phyloP scores from a whole-genome alignment of 2,888 invertebrate genomes.

The Amaurobius ferox region DNA sequence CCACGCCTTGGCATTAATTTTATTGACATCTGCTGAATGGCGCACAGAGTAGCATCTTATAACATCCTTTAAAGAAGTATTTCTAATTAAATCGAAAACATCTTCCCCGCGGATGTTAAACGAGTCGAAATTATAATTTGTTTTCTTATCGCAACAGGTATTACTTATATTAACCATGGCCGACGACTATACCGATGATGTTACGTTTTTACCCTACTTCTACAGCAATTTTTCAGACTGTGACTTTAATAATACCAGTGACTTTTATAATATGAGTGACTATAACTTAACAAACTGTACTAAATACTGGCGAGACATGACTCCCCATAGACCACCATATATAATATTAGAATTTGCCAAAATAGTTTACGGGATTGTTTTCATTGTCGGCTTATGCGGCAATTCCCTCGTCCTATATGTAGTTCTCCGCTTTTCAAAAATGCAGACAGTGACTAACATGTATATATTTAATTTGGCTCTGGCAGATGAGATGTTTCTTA shows the following conservation, averaged over 20 bases:
- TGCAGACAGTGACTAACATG: slow-evolving; percentile 96
- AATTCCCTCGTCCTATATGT: slow-evolving; percentile 94
- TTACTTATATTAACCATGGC: slow-evolving; percentile 25
- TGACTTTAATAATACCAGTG: slow-evolving; percentile 20
- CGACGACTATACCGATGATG: slow-evolving; percentile 10
- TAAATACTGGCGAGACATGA: neutral
- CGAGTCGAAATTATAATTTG: too few relatives aligned
- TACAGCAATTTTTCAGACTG: neutral
- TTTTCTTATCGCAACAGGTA: slow-evolving; percentile 60
- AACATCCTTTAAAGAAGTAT: too few relatives aligned
- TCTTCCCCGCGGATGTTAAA: too few relatives aligned
- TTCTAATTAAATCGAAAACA: too few relatives aligned
- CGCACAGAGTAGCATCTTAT: too few relatives aligned
- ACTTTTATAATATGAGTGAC: slow-evolving; percentile 29
- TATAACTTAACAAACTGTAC: slow-evolving; percentile 33
- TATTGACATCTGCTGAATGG: neutral
- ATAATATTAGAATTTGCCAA: slow-evolving; percentile 70
- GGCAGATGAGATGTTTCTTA: slow-evolving; percentile 93
- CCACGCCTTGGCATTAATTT: slow-evolving; percentile 9
- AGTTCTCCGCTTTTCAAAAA: slow-evolving; percentile 89
- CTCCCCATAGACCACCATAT: slow-evolving; percentile 13
- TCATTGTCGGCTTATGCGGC: slow-evolving; percentile 89
- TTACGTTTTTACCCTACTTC: slow-evolving; percentile 10
- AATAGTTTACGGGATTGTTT: slow-evolving; percentile 89
- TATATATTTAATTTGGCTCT: slow-evolving; percentile 92